Base-by-base conservation (phyloP, 2,797 vertebrate species). In the Falco rusticolus region DNA sequence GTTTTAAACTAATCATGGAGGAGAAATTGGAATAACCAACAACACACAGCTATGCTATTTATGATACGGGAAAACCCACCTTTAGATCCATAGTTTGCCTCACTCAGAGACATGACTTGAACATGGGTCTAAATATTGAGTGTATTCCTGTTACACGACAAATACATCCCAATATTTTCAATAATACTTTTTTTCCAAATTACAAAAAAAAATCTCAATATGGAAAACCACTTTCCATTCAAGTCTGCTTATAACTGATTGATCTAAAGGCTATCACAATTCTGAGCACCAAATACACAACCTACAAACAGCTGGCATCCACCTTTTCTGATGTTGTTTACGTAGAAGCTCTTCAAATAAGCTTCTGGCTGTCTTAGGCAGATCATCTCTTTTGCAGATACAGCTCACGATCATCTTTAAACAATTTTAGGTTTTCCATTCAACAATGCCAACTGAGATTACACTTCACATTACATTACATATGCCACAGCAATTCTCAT, bases 41-140 rank as follows among this genome's bases (percentile, higher is more conserved):
- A 75, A 16, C 16, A 60, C 19, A 39, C 3, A 71, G 13, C 9
- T 83, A 2, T 75, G 41, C 20, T 53, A 53, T 16, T 29, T 66
- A 8, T 33, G 8, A 24, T 41, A 54, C 7, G 7, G 8, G 8
- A 64, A 64, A 92, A 64, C 3, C 1, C 10, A 47, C 20, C 2
- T 81, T 90, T 37, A 74, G 22, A 72, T 47, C 14, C 21, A 29
- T 14, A 50, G 31, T 63, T 87, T 59, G 22, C 11, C 11, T 51
- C 11, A 47, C 10, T 37, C 47, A 57, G n/a, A 61, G 6, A 5
- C 28, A 22, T 25, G 13, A 56, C 9, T 24, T 7, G 7, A 76
- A 43, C 12, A 21, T 26, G 5, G 11, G 1, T 60, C 15, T 51
- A 74, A 69, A 65, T 72, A 43, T 16, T 0, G 0, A 51, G 4